Base-by-base conservation (phyloP, 2,113 vertebrate genomes). In the Vidua chalybeata region DNA sequence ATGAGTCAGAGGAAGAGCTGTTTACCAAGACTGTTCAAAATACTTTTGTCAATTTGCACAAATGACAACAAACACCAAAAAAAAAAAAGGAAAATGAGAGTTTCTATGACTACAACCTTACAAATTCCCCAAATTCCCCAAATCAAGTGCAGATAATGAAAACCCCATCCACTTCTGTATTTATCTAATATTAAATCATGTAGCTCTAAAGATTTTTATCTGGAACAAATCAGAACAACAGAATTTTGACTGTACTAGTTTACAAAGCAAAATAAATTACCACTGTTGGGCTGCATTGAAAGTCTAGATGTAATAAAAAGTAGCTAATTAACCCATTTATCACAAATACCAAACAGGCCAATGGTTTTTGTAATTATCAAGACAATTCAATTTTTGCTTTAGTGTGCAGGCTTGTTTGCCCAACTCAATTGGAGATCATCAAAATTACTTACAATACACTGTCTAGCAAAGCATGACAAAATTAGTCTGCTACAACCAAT, bases 371-470 rank as follows among this genome's bases (percentile, higher is more conserved):
- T 97, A 98, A 98, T 97, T 97, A 98, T 96, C 93, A 95, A 97
- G 92, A 96, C 92, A 97, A 97, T 95, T 97, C 94, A 96, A 95
- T 97, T 97, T 97, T 98, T 97, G 96, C 96, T 94, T 96, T 97
- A 90, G 92, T 92, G 78, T 95, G 93, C 93, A 97, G 90, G 87
- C 96, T 76, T 92, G 82, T 96, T 97, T 98, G 90, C 80, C 94
- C 91, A 96, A 95, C 82, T 96, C 88, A 95, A 97, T 83, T 97
- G 91, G 68, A 97, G 90, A 97, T 95, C 88, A 97, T 97, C 95
- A 97, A 94, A 97, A 97, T 97, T 98, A 97, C 94, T 97, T 97
- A 98, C 94, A 97, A 97, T 97, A 97, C 77, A 94, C 92, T 95
- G 90, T 83, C 96, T 97, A 97, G 76, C 87, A 97, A 98, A 97